Evolutionary conservation across 2,113 vertebrate genomes (phyloP).

Genomic region (Petromus typicus): DNA sequence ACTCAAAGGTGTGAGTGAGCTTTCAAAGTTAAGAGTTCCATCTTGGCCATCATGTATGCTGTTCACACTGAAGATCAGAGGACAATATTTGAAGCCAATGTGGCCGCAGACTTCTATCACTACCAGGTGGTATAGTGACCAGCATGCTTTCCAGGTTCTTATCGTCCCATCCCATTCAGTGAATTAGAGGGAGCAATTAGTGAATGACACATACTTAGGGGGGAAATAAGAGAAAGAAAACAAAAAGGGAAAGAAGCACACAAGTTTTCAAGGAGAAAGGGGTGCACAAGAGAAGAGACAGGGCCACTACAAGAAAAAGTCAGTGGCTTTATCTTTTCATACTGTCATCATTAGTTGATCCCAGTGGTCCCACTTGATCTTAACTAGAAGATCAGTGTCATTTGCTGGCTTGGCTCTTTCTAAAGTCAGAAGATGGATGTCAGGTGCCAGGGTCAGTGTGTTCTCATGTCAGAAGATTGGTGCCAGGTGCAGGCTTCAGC

Average conservation of each 20-base stretch:
- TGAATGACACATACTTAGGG: background rate
- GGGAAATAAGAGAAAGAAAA: background rate
- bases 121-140: background rate
- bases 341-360: background rate
- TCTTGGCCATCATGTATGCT: background rate
- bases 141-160: background rate
- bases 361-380: background rate
- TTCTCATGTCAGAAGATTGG: background rate
- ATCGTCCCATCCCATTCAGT: background rate
- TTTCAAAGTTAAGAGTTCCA: background rate
- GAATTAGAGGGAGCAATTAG: background rate
- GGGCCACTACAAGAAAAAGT: background rate
- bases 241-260: background rate
- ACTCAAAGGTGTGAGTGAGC: background rate
- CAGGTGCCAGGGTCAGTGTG: background rate
- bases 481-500: background rate
- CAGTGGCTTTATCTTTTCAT: background rate
- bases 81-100: background rate
- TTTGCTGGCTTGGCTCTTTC: background rate
- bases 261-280: background rate
- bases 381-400: background rate
- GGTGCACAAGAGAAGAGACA: background rate
- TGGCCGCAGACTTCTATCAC: background rate
- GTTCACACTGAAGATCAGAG: background rate
- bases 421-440: background rate